Evolutionary conservation across 37 sponge, comb jelly and placozoan species (phyloP).

Genomic region (Chondrilla cf. caribensis): DNA sequence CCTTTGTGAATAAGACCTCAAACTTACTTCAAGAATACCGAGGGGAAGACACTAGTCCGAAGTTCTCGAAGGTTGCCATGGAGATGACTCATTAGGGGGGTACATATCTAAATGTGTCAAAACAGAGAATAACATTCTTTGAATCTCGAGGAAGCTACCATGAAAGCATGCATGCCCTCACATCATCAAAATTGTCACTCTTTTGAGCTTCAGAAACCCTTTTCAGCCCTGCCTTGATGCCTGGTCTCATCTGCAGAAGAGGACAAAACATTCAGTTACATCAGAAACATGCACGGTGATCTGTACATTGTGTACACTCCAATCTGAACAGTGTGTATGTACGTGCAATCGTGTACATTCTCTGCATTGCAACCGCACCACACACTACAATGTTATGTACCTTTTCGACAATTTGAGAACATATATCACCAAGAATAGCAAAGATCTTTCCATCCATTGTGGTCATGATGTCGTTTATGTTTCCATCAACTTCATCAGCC

Average conservation of each 20-base stretch:
- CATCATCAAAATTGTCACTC: background rate
- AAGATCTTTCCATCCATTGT: background rate
- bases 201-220: background rate
- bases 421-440: background rate
- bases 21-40: slow-evolving; percentile 6
- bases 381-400: too few relatives aligned
- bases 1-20: too few relatives aligned
- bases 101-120: background rate
- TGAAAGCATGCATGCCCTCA: too few relatives aligned
- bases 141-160: too few relatives aligned
- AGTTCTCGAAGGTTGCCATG: background rate
- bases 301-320: too few relatives aligned
- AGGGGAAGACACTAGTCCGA: background rate
- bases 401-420: background rate
- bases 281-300: too few relatives aligned
- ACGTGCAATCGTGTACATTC: too few relatives aligned
- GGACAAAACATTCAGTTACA: too few relatives aligned
- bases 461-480: background rate
- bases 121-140: too few relatives aligned
- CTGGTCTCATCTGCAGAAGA: background rate
- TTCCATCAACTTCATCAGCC: background rate
- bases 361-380: too few relatives aligned
- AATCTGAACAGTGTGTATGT: too few relatives aligned
- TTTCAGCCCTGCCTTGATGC: slow-evolving; percentile 2
- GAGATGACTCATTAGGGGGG: slow-evolving; percentile 17